Evolutionary conservation across 1,140 invertebrate species (phyloP), one percentile per base, ranked within the genome.

Genomic region (Whitmania pigra): DNA sequence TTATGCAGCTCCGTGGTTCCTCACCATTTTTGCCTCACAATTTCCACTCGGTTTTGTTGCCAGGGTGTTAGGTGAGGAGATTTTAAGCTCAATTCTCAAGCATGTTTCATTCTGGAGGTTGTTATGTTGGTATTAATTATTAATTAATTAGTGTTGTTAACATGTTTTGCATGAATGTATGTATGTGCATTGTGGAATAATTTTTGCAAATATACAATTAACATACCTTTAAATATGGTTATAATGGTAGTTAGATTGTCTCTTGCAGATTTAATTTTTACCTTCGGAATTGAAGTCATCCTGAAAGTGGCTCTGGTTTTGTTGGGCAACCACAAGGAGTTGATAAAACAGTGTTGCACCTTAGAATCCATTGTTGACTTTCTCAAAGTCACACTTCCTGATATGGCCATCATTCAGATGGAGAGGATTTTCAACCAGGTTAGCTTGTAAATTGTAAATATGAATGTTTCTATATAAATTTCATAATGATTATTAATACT

Each of bases 21-120:
- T 97, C 0, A 97, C 94, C 0, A 83, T 97, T 17, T 97, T 96
- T 84, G 92, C 93, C 20, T 95, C 93, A 25, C 93, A 95, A 83
- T 97, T 96, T 82, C 90, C 93, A 0, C 82, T 97, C n/a, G 93
- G 92, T 18, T 95, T 96, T 83, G 93, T 96, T 20, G 88, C 92
- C 0, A 86, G 93, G 74, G 89, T 96, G 2, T 94, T 94, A 81
- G 93, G 91, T 93, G 81, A 86, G 83, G 0, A 63, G 57, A 3
- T 77, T 36, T n/a, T 69, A 73, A 54, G 43, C 31, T 22, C 9
- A 15, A 67, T 11, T 27, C 20, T 69, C 7, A 40, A n/a, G n/a
- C n/a, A n/a, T n/a, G n/a, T n/a, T n/a, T n/a, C n/a, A n/a, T n/a
- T n/a, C n/a, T n/a, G n/a, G n/a, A n/a, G 49, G 5, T 31, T n/a